These are phyloP conservation scores for Metopia argyrocephala DNA, from an alignment of 2,888 invertebrate genomes.

Conservation along the genomic window DNA sequence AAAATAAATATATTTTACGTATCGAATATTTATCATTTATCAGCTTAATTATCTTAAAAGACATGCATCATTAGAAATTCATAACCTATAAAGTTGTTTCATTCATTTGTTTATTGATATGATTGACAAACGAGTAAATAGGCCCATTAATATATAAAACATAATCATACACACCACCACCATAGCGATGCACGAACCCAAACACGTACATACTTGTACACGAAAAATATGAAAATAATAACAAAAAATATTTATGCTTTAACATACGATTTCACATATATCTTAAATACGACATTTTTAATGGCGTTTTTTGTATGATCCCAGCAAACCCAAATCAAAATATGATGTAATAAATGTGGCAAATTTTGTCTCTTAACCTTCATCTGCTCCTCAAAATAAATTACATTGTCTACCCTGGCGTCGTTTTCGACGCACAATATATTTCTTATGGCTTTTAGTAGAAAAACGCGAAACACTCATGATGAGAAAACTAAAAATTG, in stretches of 20 bases:
- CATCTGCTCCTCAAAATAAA: too few relatives aligned
- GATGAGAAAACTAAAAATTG: too few relatives aligned
- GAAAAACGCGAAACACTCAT: too few relatives aligned
- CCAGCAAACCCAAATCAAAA: too few relatives aligned
- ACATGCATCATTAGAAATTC: constrained; percentile 48
- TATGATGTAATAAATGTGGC: too few relatives aligned
- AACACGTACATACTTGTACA: not conserved
- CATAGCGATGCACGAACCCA: not conserved
- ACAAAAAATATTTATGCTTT: not conserved
- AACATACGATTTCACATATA: not conserved
- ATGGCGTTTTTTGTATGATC: too few relatives aligned
- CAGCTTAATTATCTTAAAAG: constrained; percentile 40
- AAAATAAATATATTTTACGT: not conserved
- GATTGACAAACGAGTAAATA: constrained; percentile 52
- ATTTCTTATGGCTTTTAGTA: too few relatives aligned
- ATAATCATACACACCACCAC: not conserved
- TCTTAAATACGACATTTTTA: constrained; percentile 16
- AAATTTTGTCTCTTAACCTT: too few relatives aligned
- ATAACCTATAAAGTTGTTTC: constrained; percentile 40
- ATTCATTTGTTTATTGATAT: constrained; percentile 43
- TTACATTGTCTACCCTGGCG: too few relatives aligned
- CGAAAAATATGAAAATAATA: not conserved
- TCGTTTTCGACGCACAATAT: too few relatives aligned
- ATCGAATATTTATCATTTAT: constrained; percentile 22
- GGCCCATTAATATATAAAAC: not conserved